Conservation (phyloP, 2,797 vertebrate species). For the Spinus pinus region DNA sequence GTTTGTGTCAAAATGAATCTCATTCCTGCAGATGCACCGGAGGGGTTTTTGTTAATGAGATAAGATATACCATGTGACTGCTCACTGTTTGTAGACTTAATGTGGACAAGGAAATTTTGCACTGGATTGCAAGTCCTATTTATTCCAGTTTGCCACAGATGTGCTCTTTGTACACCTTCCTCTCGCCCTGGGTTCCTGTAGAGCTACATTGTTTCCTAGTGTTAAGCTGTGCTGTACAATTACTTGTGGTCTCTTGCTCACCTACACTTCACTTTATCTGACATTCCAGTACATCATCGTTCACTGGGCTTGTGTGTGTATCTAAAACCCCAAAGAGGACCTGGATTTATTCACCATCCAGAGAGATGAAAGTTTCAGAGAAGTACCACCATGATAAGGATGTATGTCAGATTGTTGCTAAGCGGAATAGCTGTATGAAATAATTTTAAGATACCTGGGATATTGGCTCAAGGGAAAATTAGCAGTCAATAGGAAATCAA, state of each 20-base stretch:
- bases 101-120: neutral
- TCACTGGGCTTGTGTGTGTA: neutral
- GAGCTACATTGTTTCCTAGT: neutral
- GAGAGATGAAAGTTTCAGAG: neutral
- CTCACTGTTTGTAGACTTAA: neutral
- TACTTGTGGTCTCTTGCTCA: neutral
- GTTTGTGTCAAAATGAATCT: neutral
- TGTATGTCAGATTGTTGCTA: neutral
- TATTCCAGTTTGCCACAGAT: fast-evolving
- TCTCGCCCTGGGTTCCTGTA: neutral
- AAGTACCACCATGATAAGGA: neutral
- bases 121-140: neutral
- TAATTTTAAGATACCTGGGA: neutral
- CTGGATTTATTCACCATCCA: neutral
- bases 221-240: neutral
- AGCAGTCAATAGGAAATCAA: neutral
- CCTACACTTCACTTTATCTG: neutral
- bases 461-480: neutral
- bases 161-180: neutral
- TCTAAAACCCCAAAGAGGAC: neutral
- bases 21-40: neutral
- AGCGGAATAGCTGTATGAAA: neutral
- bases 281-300: neutral
- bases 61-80: neutral
- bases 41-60: neutral